A percentile compares a stretch with the other conserved stretches of the same genome.
Conservation (phyloP, 2,888 invertebrate genomes). For the Aethes cnicana region DNA sequence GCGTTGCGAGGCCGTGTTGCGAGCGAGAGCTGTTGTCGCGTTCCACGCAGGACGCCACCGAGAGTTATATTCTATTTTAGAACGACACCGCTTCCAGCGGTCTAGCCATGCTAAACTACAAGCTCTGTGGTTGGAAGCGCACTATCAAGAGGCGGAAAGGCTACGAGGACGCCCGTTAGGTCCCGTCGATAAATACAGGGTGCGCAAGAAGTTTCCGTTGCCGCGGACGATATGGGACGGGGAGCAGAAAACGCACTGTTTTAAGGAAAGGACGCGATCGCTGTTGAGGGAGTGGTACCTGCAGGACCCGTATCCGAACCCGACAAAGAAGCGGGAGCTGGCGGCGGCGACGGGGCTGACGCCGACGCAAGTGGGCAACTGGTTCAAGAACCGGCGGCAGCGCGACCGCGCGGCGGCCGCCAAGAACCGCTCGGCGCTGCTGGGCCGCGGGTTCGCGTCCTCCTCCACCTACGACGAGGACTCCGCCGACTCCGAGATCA, state of each 20-base stretch:
- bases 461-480: constrained; percentile 80
- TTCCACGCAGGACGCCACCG: constrained; percentile 98
- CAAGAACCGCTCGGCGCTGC: constrained; percentile 93
- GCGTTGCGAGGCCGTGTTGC: constrained; percentile 97
- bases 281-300: constrained; percentile 98
- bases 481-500: constrained; percentile 78
- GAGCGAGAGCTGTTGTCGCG: constrained; percentile 98
- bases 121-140: constrained; percentile 97
- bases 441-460: constrained; percentile 76
- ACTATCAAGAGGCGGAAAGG: constrained; percentile 99
- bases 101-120: constrained; percentile 98
- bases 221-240: constrained; percentile 99
- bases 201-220: constrained; percentile 98
- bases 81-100: constrained; percentile 96
- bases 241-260: constrained; percentile 99
- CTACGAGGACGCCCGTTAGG: constrained; percentile 94
- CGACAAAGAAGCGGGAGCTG: constrained; percentile 96
- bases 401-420: constrained; percentile 97
- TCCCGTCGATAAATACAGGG: constrained; percentile 90
- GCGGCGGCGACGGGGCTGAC: constrained; percentile 98
- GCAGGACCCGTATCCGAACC: constrained; percentile 98
- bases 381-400: constrained; percentile 99
- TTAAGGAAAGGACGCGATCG: constrained; percentile 97
- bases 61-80: constrained; percentile 97
- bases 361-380: constrained; percentile 97